A percentile compares a stretch with the other conserved stretches of the same genome.
Evolutionary conservation across 53 echinoderm and acorn worm species (phyloP).

Genomic region (Arbacia lixula): DNA sequence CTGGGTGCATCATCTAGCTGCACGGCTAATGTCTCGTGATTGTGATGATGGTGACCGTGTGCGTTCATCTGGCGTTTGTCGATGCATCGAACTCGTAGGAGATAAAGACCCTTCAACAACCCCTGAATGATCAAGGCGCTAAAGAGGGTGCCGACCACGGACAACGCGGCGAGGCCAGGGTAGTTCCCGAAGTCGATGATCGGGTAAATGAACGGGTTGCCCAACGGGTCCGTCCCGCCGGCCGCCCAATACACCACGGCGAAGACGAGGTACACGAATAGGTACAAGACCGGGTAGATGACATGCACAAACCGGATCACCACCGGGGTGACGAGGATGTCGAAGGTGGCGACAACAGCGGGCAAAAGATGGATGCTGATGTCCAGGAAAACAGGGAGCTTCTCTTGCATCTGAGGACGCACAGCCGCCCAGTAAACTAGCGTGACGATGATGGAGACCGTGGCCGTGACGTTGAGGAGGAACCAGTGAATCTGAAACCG

Average conservation of each 20-base stretch:
- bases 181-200: conserved; percentile 61
- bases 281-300: conserved; percentile 63
- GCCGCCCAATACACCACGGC: conserved; percentile 73
- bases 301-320: conserved; percentile 69
- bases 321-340: conserved; percentile 54
- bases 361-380: conserved; percentile 66
- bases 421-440: conserved; percentile 69
- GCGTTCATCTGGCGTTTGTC: neutral
- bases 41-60: neutral
- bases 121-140: conserved; percentile 44
- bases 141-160: conserved; percentile 1
- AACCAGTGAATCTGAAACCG: conserved; percentile 69
- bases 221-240: conserved; percentile 49
- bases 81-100: neutral
- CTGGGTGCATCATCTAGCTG: no score
- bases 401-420: neutral
- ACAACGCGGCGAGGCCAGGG: conserved; percentile 60
- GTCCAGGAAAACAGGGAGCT: conserved; percentile 55
- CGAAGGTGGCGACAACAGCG: conserved; percentile 53
- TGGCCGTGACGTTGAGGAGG: conserved; percentile 63
- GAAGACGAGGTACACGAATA: conserved; percentile 51
- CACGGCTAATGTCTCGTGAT: neutral
- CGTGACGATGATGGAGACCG: conserved; percentile 64
- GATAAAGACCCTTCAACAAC: conserved; percentile 13
- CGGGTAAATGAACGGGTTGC: conserved; percentile 54